phyloP scores from a whole-genome alignment of 2,888 invertebrate species.

The Volucella inflata region DNA sequence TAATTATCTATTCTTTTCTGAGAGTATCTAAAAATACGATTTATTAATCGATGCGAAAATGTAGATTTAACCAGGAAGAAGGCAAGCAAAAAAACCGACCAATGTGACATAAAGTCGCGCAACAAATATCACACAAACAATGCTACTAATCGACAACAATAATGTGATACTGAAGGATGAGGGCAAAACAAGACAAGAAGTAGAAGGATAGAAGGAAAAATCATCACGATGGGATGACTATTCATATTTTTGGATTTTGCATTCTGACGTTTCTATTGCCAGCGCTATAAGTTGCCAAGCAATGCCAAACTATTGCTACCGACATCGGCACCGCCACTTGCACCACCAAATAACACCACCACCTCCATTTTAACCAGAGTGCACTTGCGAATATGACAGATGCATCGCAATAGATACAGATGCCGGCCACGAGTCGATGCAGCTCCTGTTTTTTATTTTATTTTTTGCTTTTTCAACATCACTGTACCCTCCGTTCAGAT shows the following conservation, averaged over 20 bases:
- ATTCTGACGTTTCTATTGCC: conserved; percentile 70
- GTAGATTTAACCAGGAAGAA: conserved; percentile 59
- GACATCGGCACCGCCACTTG: conserved; percentile 6
- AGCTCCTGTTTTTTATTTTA: conserved; percentile 4
- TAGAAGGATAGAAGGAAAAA: conserved; percentile 18
- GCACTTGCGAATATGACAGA: conserved; percentile 69
- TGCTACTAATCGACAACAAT: background rate
- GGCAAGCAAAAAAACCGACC: conserved; percentile 2
- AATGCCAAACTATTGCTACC: conserved; percentile 10
- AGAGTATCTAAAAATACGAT: conserved; percentile 57
- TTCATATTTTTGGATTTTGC: conserved; percentile 66
- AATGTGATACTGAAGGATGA: background rate
- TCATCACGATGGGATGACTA: conserved; percentile 39
- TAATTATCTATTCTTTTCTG: conserved; percentile 63
- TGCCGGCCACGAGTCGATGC: conserved; percentile 6
- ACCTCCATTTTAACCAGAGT: conserved; percentile 18
- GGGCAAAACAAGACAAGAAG: background rate
- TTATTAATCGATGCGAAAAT: conserved; percentile 58
- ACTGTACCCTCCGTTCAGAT: conserved; percentile 6
- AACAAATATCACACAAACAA: conserved; percentile 13
- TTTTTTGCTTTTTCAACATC: conserved; percentile 19
- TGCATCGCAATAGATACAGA: conserved; percentile 64
- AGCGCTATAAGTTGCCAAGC: conserved; percentile 31
- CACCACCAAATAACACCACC: background rate
- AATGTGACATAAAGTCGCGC: conserved; percentile 19